Percentiles rank a stretch among this genome's conserved stretches.
phyloP scores from a whole-genome alignment of 2,888 invertebrate species.

The Euclidia mi region DNA sequence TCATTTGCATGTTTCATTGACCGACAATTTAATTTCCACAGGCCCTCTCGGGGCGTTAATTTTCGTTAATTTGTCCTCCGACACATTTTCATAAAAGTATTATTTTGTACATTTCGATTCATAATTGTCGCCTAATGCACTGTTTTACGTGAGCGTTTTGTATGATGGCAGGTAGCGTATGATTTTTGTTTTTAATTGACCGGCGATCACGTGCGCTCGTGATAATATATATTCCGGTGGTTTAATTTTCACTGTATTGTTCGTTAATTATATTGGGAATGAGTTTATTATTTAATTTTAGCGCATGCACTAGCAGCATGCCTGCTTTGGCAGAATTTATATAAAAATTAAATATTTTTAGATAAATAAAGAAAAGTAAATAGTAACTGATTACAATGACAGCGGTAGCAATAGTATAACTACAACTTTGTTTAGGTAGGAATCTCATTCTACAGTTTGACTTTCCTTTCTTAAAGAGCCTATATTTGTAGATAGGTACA shows the following conservation, averaged over 20 bases:
- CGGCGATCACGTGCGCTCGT: constrained; percentile 2
- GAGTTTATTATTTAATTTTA: too few species aligned
- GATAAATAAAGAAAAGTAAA: too few species aligned
- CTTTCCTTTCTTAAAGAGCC: too few species aligned
- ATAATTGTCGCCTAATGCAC: constrained; percentile 63
- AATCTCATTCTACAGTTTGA: too few species aligned
- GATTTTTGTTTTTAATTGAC: constrained; percentile 18
- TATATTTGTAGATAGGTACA: too few species aligned
- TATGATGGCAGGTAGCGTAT: constrained; percentile 22
- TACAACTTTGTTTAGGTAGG: too few species aligned
- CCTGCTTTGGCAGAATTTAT: too few species aligned
- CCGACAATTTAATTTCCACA: constrained; percentile 82
- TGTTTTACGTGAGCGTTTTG: constrained; percentile 42
- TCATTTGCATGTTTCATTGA: constrained; percentile 86
- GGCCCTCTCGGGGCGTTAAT: constrained; percentile 69
- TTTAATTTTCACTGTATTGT: neutral
- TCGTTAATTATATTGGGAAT: neutral
- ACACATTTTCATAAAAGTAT: constrained; percentile 58
- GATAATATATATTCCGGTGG: neutral
- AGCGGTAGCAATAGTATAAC: too few species aligned
- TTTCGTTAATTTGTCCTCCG: constrained; percentile 69
- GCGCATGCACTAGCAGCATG: too few species aligned
- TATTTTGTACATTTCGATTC: constrained; percentile 60
- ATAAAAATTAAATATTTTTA: too few species aligned
- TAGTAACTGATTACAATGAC: too few species aligned